A percentile compares a stretch with the other conserved stretches of the same genome.
These are phyloP conservation scores for Sycophila sp. DNA, from an alignment of 1,140 invertebrate species.

Conservation along the genomic window DNA sequence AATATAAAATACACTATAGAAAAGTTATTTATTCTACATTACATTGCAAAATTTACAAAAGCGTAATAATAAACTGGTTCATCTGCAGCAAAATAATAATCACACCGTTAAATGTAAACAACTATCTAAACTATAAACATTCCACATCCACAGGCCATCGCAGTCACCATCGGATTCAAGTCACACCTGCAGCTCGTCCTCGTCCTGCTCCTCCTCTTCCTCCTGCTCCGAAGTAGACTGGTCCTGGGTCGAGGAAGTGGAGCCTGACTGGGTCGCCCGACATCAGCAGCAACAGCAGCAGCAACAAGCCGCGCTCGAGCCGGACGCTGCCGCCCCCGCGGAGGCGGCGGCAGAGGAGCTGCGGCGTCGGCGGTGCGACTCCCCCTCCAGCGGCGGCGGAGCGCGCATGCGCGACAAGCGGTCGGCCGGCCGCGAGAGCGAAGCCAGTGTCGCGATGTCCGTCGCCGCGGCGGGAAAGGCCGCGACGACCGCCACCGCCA, in stretches of 20 bases:
- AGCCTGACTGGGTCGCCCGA: slow-evolving; percentile 37
- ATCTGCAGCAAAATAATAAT: too few relatives aligned
- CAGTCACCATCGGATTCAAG: not conserved
- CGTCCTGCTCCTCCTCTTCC: slow-evolving; percentile 46
- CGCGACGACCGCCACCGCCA: slow-evolving; percentile 37
- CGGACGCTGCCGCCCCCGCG: not conserved
- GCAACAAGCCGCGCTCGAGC: slow-evolving; percentile 12
- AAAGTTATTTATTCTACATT: too few relatives aligned
- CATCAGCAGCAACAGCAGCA: slow-evolving; percentile 13
- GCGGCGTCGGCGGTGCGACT: slow-evolving; percentile 38
- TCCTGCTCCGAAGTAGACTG: slow-evolving; percentile 64
- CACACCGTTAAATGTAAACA: too few relatives aligned
- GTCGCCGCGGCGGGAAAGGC: slow-evolving; percentile 59
- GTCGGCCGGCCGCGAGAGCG: slow-evolving; percentile 37
- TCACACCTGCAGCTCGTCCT: slow-evolving; percentile 26
- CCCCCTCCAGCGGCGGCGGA: slow-evolving; percentile 9
- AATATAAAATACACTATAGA: too few relatives aligned
- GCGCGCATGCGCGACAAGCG: slow-evolving; percentile 34
- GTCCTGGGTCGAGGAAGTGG: slow-evolving; percentile 63
- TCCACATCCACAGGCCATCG: not conserved
- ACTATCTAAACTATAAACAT: too few relatives aligned
- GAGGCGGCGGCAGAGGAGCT: not conserved
- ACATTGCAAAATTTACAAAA: too few relatives aligned
- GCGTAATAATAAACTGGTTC: too few relatives aligned
- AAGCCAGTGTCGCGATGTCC: slow-evolving; percentile 63